Base-by-base conservation (phyloP, 1,140 invertebrate genomes). In the Atopsyche davidsoni region DNA sequence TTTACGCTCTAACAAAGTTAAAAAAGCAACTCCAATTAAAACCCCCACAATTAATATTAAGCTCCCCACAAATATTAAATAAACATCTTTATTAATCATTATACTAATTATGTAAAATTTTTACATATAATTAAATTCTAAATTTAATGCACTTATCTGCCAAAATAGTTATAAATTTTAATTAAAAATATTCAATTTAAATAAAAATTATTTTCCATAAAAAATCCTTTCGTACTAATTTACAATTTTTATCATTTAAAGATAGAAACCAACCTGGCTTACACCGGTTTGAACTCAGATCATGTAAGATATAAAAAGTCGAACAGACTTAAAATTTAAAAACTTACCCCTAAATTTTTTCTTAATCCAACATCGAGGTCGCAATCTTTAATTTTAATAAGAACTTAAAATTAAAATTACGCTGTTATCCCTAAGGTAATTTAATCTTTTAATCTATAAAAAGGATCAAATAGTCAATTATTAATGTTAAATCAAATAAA, bases 321-420 rank as follows among this genome's bases (percentile, higher is more conserved):
- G 81, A 85, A 85, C 81, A 85, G 80, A 84, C 79, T 72, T 73
- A 78, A 76, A 68, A 62, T 63, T 69, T 72, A 66, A 79, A 69
- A 67, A 71, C 65, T 72, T 81, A 55, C 76, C 73, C 70, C 68
- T 70, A 74, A 70, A 67, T 64, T 78, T 73, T 65, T 75, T 75
- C 70, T 80, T 82, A 83, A 83, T 83, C 79, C 80, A 85, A 85
- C 81, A 86, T 85, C n/a, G n/a, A n/a, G n/a, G n/a, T n/a, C n/a
- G n/a, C n/a, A n/a, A n/a, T n/a, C n/a, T n/a, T n/a, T n/a, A n/a
- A n/a, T n/a, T n/a, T n/a, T n/a, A n/a, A n/a, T n/a, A n/a, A n/a
- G n/a, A n/a, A 65, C 57, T 72, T 67, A n/a, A n/a, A 17, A 17
- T 24, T 23, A 42, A 2, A 23, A 42, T 7, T 23, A 23, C 22